phyloP scores from a whole-genome alignment of 2,113 vertebrate genomes.

The Mus musculus region DNA sequence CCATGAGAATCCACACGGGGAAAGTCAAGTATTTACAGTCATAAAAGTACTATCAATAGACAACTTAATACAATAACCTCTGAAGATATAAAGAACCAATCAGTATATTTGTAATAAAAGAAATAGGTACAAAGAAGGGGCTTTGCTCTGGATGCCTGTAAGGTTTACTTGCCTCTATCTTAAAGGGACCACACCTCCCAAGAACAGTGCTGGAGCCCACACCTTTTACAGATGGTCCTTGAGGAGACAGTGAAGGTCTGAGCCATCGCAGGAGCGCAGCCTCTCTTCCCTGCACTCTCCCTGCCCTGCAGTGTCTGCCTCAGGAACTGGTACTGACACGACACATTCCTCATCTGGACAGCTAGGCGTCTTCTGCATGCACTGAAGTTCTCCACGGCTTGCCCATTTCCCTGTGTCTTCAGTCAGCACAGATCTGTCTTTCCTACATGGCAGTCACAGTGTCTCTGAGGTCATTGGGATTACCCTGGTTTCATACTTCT shows the following conservation, averaged over 20 bases:
- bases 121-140: slow-evolving; percentile 95
- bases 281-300: background rate
- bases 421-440: background rate
- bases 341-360: background rate
- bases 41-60: slow-evolving; percentile 93
- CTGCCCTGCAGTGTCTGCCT: background rate
- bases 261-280: background rate
- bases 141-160: slow-evolving; percentile 89
- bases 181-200: background rate
- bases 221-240: background rate
- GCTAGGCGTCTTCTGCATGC: background rate
- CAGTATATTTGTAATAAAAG: slow-evolving; percentile 94
- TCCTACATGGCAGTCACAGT: rapidly evolving
- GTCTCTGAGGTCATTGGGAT: background rate
- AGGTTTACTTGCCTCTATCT: slow-evolving; percentile 74
- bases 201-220: no score
- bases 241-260: background rate
- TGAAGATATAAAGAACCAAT: slow-evolving; percentile 95
- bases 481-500: no score
- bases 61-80: slow-evolving; percentile 93
- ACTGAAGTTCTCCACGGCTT: background rate
- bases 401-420: background rate
- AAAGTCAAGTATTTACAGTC: slow-evolving; percentile 92
- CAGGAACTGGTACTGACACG: no score
- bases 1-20: slow-evolving; percentile 88